phyloP scores from a whole-genome alignment of 2,888 invertebrate species.

The Drosophila falleni region DNA sequence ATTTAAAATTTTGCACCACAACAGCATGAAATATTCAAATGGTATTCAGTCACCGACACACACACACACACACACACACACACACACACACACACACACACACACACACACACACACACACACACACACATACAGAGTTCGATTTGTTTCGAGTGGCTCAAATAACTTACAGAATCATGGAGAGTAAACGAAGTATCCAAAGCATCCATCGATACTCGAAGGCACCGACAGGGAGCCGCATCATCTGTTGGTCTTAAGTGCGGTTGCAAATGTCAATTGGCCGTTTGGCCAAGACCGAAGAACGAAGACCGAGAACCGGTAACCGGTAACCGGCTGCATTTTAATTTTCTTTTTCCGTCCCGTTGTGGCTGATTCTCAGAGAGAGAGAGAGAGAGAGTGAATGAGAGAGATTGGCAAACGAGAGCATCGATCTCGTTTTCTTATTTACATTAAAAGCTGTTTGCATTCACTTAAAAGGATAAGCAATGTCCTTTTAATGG shows the following conservation, averaged over 20 bases:
- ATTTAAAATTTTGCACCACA: slow-evolving; percentile 79
- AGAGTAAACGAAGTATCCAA: slow-evolving; percentile 37
- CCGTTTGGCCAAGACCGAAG: slow-evolving; percentile 61
- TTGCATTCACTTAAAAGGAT: slow-evolving; percentile 86
- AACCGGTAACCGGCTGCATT: slow-evolving; percentile 62
- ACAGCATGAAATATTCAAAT: slow-evolving; percentile 80
- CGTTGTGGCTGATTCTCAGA: slow-evolving; percentile 24
- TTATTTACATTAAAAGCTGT: slow-evolving; percentile 86
- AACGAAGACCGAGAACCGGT: slow-evolving; percentile 14
- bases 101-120: slow-evolving; percentile 9
- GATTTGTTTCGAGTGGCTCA: slow-evolving; percentile 75
- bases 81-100: neutral
- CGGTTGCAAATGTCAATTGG: slow-evolving; percentile 82
- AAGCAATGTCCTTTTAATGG: slow-evolving; percentile 86
- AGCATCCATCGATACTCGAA: slow-evolving; percentile 28
- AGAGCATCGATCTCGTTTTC: slow-evolving; percentile 84
- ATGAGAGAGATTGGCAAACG: slow-evolving; percentile 47
- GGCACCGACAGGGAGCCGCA: slow-evolving; percentile 43
- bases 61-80: slow-evolving; percentile 3
- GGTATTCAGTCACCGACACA: slow-evolving; percentile 58
- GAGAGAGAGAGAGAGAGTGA: neutral
- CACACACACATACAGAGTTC: slow-evolving; percentile 41
- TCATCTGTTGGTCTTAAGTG: slow-evolving; percentile 71
- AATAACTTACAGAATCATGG: slow-evolving; percentile 36
- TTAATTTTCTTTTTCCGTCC: slow-evolving; percentile 67